phyloP scores from a whole-genome alignment of 2,797 vertebrate genomes.

The Phaenicophaeus curvirostris region DNA sequence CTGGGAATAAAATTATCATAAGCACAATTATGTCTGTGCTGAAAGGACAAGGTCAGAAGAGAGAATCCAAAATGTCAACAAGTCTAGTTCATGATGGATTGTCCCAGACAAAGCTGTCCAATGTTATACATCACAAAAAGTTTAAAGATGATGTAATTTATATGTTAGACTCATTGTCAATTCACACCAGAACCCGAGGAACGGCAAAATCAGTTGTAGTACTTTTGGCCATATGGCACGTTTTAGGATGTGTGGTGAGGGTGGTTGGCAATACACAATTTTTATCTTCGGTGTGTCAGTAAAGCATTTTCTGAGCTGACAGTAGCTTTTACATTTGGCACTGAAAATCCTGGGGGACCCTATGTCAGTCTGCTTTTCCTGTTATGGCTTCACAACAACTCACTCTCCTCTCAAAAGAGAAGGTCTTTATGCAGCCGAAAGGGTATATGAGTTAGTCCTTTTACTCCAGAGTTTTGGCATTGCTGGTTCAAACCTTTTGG shows the following conservation, averaged over 20 bases:
- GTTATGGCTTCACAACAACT: not conserved
- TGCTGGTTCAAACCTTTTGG: not conserved
- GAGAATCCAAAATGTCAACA: conserved; percentile 72
- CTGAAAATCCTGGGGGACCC: not conserved
- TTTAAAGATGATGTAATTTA: conserved; percentile 70
- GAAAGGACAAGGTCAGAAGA: conserved; percentile 73
- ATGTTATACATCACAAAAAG: conserved; percentile 70
- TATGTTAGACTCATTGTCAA: conserved; percentile 66
- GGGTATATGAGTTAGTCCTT: not conserved
- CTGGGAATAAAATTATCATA: conserved; percentile 74
- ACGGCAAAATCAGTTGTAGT: conserved; percentile 2
- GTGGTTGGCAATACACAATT: conserved; percentile 7
- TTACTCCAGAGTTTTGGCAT: not conserved
- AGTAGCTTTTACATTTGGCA: conserved; percentile 25
- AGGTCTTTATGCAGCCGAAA: not conserved
- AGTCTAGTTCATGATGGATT: conserved; percentile 60
- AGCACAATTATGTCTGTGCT: conserved; percentile 71
- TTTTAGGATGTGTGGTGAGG: conserved; percentile 40
- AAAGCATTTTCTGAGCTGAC: conserved; percentile 17
- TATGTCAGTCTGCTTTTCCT: not conserved
- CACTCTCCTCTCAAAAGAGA: not conserved
- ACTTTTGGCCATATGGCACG: not conserved
- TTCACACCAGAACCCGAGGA: conserved; percentile 27
- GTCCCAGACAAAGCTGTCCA: conserved; percentile 71
- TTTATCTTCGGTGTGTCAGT: not conserved